Conservation (phyloP, 2,888 invertebrate species). For the Leptinotarsa rubiginosa region DNA sequence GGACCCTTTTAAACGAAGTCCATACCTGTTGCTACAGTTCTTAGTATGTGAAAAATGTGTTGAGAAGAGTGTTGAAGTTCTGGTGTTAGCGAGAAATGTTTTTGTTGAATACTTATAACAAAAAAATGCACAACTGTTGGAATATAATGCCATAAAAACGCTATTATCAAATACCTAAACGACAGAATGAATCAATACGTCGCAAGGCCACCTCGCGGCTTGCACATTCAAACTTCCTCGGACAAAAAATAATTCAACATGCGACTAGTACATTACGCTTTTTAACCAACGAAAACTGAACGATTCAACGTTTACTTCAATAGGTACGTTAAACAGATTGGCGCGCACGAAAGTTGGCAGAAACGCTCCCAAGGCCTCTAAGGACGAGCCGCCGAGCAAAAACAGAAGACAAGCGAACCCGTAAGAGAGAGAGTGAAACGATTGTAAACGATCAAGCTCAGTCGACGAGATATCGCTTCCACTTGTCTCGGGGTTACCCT, state of each 20-base stretch:
- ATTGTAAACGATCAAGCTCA: constrained; percentile 47
- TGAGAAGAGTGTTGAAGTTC: too few species aligned
- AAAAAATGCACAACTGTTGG: too few species aligned
- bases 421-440: constrained; percentile 48
- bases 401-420: constrained; percentile 43
- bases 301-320: constrained; percentile 30
- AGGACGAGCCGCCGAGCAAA: constrained; percentile 42
- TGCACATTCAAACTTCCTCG: not conserved
- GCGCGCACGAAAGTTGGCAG: constrained; percentile 34
- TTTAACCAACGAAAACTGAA: constrained; percentile 11
- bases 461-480: constrained; percentile 46
- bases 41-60: too few species aligned
- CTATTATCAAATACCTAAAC: not conserved
- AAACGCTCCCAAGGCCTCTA: constrained; percentile 44
- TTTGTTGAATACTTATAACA: too few species aligned
- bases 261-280: too few species aligned
- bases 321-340: constrained; percentile 31
- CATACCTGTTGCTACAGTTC: too few species aligned
- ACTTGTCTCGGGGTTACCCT: constrained; percentile 48
- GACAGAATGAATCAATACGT: not conserved
- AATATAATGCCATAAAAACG: too few species aligned
- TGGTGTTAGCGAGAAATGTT: too few species aligned
- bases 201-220: not conserved
- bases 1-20: too few species aligned
- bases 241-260: not conserved